Conservation (phyloP, 2,888 invertebrate species). For the Cantharis rustica region DNA sequence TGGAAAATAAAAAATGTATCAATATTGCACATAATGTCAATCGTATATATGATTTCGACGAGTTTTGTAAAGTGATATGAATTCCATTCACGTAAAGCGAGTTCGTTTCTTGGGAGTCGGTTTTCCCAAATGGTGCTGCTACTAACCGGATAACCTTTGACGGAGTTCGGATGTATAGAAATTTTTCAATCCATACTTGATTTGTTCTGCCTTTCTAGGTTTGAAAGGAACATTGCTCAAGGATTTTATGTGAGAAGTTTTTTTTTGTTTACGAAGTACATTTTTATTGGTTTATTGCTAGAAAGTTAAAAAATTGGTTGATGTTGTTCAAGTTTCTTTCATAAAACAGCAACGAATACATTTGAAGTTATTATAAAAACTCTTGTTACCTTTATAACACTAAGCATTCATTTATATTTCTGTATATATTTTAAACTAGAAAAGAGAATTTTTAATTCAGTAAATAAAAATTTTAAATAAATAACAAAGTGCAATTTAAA, state of each 20-base stretch:
- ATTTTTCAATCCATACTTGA: conserved; percentile 27
- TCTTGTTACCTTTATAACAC: not conserved
- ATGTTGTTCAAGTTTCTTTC: not conserved
- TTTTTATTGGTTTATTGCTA: not conserved
- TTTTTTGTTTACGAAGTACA: not conserved
- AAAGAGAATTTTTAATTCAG: not conserved
- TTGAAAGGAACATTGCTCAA: conserved; percentile 1
- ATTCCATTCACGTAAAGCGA: conserved; percentile 26
- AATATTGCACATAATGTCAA: conserved; percentile 18
- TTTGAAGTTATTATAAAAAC: not conserved
- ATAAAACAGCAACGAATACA: not conserved
- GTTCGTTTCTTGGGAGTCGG: conserved; percentile 26
- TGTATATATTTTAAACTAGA: not conserved
- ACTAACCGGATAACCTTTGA: conserved; percentile 25
- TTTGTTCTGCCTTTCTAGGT: conserved; percentile 18
- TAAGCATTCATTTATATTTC: not conserved
- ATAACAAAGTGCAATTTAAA: not conserved
- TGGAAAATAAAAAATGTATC: not conserved
- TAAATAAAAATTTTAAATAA: not conserved
- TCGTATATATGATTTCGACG: conserved; percentile 21
- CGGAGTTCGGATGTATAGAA: conserved; percentile 24
- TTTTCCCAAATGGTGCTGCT: conserved; percentile 22
- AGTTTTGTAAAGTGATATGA: conserved; percentile 18
- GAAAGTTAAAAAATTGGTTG: not conserved
- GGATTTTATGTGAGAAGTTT: not conserved